Base-by-base conservation (phyloP, 2,113 vertebrate species). In the Phoenicopterus ruber region DNA sequence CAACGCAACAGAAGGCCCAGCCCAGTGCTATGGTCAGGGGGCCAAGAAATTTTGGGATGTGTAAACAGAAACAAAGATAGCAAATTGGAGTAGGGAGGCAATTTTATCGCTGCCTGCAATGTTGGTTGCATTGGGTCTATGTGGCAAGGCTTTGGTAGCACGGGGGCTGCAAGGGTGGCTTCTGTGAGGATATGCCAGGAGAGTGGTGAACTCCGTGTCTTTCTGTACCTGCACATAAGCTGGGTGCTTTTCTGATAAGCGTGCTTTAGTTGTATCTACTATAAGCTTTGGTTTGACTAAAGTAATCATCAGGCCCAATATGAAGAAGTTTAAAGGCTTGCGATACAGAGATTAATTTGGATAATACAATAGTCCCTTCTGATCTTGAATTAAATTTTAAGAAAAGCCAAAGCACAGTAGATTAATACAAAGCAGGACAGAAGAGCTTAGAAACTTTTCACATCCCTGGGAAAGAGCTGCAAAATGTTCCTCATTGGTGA, bases 41-140 rank as follows among this genome's bases (percentile, higher is more conserved):
- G 6, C 2, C 16, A 55, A 34, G 29, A 74, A 82, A 59, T 63
- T 59, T 31, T 46, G 50, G 15, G 10, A 15, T 18, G 6, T 10
- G 4, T 40, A 44, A 94, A 34, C 8, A 72, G 67, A 57, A 62
- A n/a, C 10, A 19, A 24, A 40, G 61, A 13, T 9, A 54, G 10
- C 2, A 55, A 52, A 46, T 1, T 19, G 29, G 59, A 86, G 6
- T 11, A 73, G 4, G 14, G 12, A 86, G 36, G 28, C 6, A 80
- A 42, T 10, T 77, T 50, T 31, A 26, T 11, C 2, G 3, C 12
- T 0, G 0, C 24, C 18, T 89, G 32, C 4, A 31, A 1, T 15
- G 3, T 7, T 36, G 10, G 16, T 42, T 79, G 11, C 24, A 9
- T 52, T 31, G 6, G 17, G 24, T 44, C 90, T 52, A 9, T 0